Base-by-base conservation (phyloP, 92 coral and sea anemone species). In the Parazoanthus darwini region DNA sequence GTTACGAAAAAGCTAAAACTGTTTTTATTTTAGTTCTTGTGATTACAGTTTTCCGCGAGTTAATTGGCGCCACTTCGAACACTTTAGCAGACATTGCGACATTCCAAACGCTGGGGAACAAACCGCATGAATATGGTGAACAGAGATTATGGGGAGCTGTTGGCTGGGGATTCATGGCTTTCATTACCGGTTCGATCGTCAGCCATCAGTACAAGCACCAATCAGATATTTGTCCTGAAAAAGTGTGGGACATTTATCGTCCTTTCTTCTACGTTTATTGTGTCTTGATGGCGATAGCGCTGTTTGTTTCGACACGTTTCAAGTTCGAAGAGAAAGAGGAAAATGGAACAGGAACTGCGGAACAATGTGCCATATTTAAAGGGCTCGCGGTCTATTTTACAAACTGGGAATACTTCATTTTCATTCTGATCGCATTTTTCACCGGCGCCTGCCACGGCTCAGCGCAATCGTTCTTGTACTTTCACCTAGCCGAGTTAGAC, bases 251-350 rank as follows among this genome's bases (percentile, higher is more conserved):
- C 88, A 95, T 93, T 44, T 96, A 95, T 90, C 92, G 96, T 54
- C 99, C 99, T 1, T 94, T 96, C 89, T 96, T 96, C 88, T 96
- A 95, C 86, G 94, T 96, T 23, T 93, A 94, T 78, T 95, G 93
- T n/a, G 79, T 90, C 25, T 89, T 96, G 37, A 92, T 96, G 94
- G 92, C 96, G 11, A 74, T 93, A 26, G 94, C 99, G n/a, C 88
- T 96, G 79, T 89, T 95, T 79, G 88, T 96, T 37, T 88, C 98
- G 25, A 91, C 96, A 37, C 94, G 96, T 39, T 96, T 96, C 89
- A 89, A 93, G 78, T 96, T 95, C 42, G 91, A 86, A 38, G 71
- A 70, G 46, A 82, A 91, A 67, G 88, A 86, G 70, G 92, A 90
- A 23, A 88, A 91, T 20, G 97, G 91, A 29, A 91, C 82, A 50